phyloP scores from a whole-genome alignment of 2,888 invertebrate genomes.

The Hesperia comma region DNA sequence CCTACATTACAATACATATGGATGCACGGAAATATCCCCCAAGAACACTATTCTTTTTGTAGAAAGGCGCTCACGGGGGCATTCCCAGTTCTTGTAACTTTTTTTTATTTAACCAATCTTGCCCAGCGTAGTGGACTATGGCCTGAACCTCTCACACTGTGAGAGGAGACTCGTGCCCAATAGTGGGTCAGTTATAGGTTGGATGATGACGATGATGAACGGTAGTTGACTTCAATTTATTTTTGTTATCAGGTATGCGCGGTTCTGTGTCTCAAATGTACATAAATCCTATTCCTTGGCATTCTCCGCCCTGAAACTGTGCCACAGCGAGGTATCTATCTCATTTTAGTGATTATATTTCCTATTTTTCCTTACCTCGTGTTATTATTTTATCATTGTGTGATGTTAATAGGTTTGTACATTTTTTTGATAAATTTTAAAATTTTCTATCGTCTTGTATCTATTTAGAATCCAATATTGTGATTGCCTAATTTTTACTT shows the following conservation, averaged over 20 bases:
- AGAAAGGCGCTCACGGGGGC: no score
- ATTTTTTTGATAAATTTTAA: conserved; percentile 33
- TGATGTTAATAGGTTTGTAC: conserved; percentile 3
- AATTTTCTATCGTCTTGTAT: conserved; percentile 45
- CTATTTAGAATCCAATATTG: conserved; percentile 18
- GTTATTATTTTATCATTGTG: conserved; percentile 5
- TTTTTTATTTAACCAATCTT: no score
- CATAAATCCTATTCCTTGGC: conserved; percentile 87
- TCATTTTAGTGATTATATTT: neutral
- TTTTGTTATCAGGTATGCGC: conserved; percentile 80
- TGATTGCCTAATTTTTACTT: neutral
- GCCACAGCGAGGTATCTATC: neutral
- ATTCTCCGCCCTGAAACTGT: conserved; percentile 62
- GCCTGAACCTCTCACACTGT: no score
- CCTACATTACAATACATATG: no score
- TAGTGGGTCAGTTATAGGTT: no score
- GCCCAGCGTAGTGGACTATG: no score
- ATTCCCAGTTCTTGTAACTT: no score
- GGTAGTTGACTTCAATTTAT: neutral
- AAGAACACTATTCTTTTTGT: no score
- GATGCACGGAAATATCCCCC: no score
- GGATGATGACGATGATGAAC: no score
- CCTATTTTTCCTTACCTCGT: conserved; percentile 2
- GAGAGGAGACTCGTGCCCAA: no score
- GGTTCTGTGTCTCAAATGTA: conserved; percentile 86